Base-by-base conservation (phyloP, 53 echinoderm and acorn worm species). In the Arbacia lixula region DNA sequence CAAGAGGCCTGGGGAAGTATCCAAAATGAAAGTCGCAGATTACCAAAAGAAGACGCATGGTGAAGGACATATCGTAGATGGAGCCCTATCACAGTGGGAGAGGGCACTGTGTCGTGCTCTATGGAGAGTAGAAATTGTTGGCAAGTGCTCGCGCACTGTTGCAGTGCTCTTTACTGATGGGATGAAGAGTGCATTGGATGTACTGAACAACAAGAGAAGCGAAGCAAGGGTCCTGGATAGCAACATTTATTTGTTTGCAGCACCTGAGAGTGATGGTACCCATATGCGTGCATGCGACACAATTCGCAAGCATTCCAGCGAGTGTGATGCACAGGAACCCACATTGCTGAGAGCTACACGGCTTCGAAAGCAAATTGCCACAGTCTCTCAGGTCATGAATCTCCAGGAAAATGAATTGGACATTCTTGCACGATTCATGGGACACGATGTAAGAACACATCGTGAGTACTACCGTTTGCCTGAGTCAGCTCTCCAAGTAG, bases 1-100 rank as follows among this genome's bases (percentile, higher is more conserved):
- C 43, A 89, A 89, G 56, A 28, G 95, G 14, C 86, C 88, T 20
- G 95, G 92, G 6, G 95, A 95, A 41, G 90, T 95, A 22, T 89
- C 92, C 34, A 92, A 85, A 71, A 92, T 92, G 85, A 91, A 75
- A 32, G 22, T 89, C 41, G 25, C 65, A 41, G 87, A 95, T 71
- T 36, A 67, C 28, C 53, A 68, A 26, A 94, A 94, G 58, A 54
- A 66, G 38, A 35, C 50, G 12, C 62, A 54, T 49, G 91, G 89
- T 37, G 83, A 73, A 33, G 29, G 31, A 31, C 33, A 29, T 66
- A 8, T 58, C 30, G 30, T 80, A 32, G 78, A 78, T 39, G 90
- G 78, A 41, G 86, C 85, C 30, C 72, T 95, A 20, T 89, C 95
- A 51, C 84, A 84, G 51, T 83, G 77, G 87, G 92, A 95, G 42